Evolutionary conservation across 2,888 invertebrate species (phyloP), one percentile per base, ranked within the genome.

Genomic region (Rotaria socialis): DNA sequence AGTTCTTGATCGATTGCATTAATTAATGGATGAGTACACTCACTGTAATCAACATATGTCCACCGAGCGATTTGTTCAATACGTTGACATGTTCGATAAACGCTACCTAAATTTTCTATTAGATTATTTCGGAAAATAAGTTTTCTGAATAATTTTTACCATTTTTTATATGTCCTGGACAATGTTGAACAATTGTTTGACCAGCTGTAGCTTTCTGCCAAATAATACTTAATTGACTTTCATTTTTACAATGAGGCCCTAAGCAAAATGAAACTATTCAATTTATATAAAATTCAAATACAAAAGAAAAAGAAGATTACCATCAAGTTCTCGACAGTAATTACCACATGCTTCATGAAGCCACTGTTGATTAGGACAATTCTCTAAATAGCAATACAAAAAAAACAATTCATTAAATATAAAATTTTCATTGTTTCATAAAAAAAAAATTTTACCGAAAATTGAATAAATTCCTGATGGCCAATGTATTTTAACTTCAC

Each of bases 191-290:
- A 43, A 80, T 11, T 24, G 27, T 80, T 80, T 47, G 24, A 43
- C 43, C 75, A 43, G 75, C 75, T 41, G 8, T 8, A 47, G 41
- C 43, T 80, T 80, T 80, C 24, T 43, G 41, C 75, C 75, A 80
- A 24, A 43, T 80, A 3, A 80, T 47, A 80, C 75, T 80, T 10
- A 43, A 43, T 47, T 80, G 43, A 80, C 43, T 80, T 80, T 80
- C 75, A 47, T 80, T 80, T 80, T 80, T 80, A 80, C 75, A 80
- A 80, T 80, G 75, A 10, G 75, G 75, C 24, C 75, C 75, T 80
- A 22, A 43, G 4, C 16, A 24, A 41, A 41, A 5, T 1, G 35
- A 75, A 75, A 27, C 14, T 16, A 10, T 43, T 24, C 4, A 47
- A 24, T 74, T 43, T 11, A 24, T 47, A 47, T 43, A 24, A 52